These are phyloP conservation scores for Heteractis magnifica DNA, from an alignment of 92 coral and sea anemone genomes.

Conservation along the genomic window DNA sequence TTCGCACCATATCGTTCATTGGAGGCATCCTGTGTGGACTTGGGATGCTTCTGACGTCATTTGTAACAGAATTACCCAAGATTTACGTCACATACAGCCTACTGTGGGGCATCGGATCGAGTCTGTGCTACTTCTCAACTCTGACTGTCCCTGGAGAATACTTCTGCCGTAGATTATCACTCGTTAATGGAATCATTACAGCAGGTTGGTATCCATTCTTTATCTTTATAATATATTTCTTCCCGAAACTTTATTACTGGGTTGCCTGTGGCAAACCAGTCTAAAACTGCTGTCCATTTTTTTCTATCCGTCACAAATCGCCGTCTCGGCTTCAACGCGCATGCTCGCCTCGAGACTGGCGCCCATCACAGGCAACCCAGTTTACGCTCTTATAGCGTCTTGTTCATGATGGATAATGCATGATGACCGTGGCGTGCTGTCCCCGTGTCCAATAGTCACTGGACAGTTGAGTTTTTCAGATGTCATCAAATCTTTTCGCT, in stretches of 20 bases:
- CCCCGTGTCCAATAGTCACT: no score
- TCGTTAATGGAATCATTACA: slow-evolving; percentile 73
- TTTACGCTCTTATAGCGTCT: background rate
- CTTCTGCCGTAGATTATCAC: slow-evolving; percentile 64
- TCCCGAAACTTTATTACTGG: no score
- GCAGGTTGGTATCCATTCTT: slow-evolving; percentile 50
- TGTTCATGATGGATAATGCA: background rate
- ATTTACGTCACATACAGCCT: slow-evolving; percentile 85
- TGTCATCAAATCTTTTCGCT: no score
- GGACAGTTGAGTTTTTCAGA: no score
- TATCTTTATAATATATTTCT: background rate
- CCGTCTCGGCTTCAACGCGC: no score
- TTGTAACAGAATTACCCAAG: slow-evolving; percentile 68
- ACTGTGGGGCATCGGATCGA: slow-evolving; percentile 92
- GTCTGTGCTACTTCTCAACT: slow-evolving; percentile 93
- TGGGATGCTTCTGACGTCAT: slow-evolving; percentile 90
- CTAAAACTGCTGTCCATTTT: no score
- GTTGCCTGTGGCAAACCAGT: no score
- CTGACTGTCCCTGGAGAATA: slow-evolving; percentile 83
- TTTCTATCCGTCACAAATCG: no score
- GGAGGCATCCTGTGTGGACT: slow-evolving; percentile 83
- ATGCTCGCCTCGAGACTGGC: no score
- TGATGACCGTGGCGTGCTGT: no score
- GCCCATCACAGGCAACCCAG: no score
- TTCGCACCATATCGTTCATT: slow-evolving; percentile 65